Conservation (phyloP, 2,888 invertebrate species). For the Morpho deidamia region DNA sequence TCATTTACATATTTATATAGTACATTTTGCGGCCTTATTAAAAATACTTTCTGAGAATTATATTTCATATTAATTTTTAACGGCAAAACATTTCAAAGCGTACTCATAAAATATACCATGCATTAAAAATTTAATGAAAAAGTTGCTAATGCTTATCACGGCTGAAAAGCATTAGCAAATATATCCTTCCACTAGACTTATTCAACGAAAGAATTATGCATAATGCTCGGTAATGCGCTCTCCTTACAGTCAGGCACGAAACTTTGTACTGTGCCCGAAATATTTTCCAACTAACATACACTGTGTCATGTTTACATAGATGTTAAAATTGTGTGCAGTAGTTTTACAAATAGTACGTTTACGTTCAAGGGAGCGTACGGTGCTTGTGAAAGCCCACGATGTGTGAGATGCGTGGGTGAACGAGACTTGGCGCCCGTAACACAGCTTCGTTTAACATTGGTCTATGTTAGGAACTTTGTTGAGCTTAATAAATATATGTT, state of each 20-base stretch:
- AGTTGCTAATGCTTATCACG: conserved; percentile 13
- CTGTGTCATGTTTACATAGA: conserved; percentile 26
- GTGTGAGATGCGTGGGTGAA: conserved; percentile 66
- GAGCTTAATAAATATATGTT: background rate
- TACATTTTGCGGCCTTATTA: too few relatives aligned
- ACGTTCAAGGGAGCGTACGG: conserved; percentile 36
- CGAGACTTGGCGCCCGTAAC: conserved; percentile 54
- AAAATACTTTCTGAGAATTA: too few relatives aligned
- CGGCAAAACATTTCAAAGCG: background rate
- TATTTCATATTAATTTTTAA: background rate
- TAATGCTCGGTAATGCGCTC: conserved; percentile 24
- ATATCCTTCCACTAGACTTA: conserved; percentile 23
- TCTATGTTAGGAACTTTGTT: conserved; percentile 24
- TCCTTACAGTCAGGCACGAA: conserved; percentile 9
- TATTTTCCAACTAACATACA: conserved; percentile 17
- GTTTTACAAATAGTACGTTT: conserved; percentile 32
- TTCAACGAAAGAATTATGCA: conserved; percentile 29
- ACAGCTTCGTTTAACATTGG: conserved; percentile 27
- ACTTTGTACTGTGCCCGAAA: conserved; percentile 4
- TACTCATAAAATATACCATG: background rate
- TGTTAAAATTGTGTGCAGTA: conserved; percentile 25
- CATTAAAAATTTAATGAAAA: conserved; percentile 10
- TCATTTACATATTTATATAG: too few relatives aligned
- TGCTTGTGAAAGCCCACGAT: conserved; percentile 70
- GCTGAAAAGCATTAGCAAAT: conserved; percentile 29